Evolutionary conservation across 2,888 invertebrate species (phyloP), one percentile per base, ranked within the genome.

Genomic region (Sinotaia quadrata): DNA sequence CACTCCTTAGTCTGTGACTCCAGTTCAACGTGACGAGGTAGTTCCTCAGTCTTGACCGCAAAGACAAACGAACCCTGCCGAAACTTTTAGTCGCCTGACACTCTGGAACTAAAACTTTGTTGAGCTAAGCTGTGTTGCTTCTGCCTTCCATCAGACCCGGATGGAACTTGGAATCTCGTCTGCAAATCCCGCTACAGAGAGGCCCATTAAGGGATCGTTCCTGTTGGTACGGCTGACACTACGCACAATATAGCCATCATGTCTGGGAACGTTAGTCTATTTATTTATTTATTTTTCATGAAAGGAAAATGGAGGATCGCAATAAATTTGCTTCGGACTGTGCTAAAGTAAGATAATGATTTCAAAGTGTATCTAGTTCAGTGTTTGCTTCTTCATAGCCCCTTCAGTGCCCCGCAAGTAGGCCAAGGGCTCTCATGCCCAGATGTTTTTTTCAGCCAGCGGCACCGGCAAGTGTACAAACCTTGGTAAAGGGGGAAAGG

Each of bases 121-220:
- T 54, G 54, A 29, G 21, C 54, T 10, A 54, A 31, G 24, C 31
- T 27, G 54, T 18, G 54, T 31, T 29, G 54, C 18, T 24, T 27
- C 27, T 10, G 54, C 54, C 18, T 24, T 24, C 54, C 29, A 31
- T 7, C 5, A 34, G 33, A 4, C 56, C 65, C 65, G 65, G 65
- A 65, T 54, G 65, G 37, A 31, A 54, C 65, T 54, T 12, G 65
- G 65, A 65, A 65, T 65, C 65, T 65, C 56, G 65, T 41, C 65
- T 65, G 65, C 54, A 56, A 65, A 56, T 56, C 65, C 65, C 56
- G 44, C 56, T 31, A 54, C 37, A 56, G 33, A 27, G 65, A 24
- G 65, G 65, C 54, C 65, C 65, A 56, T 65, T 65, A 52, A 15
- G 44, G 65, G 65, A 63, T 63, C 54, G 37, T 31, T 24, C 8